These are phyloP conservation scores for Cactoblastis cactorum DNA, from an alignment of 2,888 invertebrate species.

Conservation along the genomic window DNA sequence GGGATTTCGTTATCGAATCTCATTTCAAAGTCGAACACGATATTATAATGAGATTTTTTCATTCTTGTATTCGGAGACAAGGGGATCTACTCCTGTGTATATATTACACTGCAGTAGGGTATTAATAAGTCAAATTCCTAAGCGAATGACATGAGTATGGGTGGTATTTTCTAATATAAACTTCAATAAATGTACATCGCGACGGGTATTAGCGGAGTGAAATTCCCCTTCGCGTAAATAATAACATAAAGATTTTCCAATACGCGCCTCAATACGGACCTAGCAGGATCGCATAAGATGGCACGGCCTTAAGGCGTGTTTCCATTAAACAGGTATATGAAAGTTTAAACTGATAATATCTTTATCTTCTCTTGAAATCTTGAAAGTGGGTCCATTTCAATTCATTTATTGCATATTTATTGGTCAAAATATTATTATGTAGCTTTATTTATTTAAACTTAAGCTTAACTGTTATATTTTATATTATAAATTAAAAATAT, in stretches of 20 bases:
- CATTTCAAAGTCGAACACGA: slow-evolving; percentile 29
- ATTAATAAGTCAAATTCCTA: slow-evolving; percentile 41
- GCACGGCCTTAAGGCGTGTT: neutral
- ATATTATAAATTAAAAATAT: too few relatives aligned
- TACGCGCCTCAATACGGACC: slow-evolving; percentile 54
- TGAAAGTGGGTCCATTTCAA: too few relatives aligned
- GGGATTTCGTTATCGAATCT: slow-evolving; percentile 26
- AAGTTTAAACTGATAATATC: too few relatives aligned
- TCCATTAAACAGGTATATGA: neutral
- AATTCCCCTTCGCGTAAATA: slow-evolving; percentile 62
- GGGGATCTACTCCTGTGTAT: slow-evolving; percentile 22
- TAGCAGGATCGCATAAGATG: slow-evolving; percentile 10
- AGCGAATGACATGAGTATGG: slow-evolving; percentile 39
- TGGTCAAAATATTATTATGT: too few relatives aligned
- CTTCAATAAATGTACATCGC: slow-evolving; percentile 58
- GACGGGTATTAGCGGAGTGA: slow-evolving; percentile 62
- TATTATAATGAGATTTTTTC: slow-evolving; percentile 41
- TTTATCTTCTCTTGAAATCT: too few relatives aligned
- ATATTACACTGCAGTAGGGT: slow-evolving; percentile 16
- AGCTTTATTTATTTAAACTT: too few relatives aligned
- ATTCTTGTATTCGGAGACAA: slow-evolving; percentile 23
- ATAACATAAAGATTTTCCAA: slow-evolving; percentile 70
- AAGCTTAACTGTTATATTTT: too few relatives aligned
- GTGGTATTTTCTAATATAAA: slow-evolving; percentile 68
- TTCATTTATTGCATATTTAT: too few relatives aligned